Percentiles rank a stretch among this genome's conserved stretches.
These are phyloP conservation scores for Iguana delicatissima DNA, from an alignment of 2,797 vertebrate species.

Conservation along the genomic window DNA sequence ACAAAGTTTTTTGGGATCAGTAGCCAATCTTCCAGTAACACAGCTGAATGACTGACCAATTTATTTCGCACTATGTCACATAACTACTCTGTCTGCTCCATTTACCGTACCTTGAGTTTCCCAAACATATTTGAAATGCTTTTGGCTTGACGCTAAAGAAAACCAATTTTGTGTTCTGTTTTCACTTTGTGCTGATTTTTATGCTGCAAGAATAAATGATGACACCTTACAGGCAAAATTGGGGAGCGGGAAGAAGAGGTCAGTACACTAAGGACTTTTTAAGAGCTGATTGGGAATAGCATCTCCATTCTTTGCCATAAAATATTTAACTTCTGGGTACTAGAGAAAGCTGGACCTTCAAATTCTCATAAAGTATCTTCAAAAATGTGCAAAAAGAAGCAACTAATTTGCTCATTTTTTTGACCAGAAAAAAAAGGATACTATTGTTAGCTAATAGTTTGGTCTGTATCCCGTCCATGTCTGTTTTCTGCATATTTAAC, in stretches of 20 bases:
- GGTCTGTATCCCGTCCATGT: neutral
- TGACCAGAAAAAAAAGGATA: neutral
- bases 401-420: neutral
- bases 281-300: neutral
- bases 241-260: neutral
- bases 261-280: neutral
- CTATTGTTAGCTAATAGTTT: neutral
- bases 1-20: conserved; percentile 8
- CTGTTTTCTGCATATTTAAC: neutral
- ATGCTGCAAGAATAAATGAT: neutral
- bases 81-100: neutral
- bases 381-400: neutral
- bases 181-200: neutral
- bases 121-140: conserved; percentile 24
- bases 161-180: neutral
- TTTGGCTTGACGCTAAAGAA: neutral
- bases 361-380: neutral
- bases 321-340: neutral
- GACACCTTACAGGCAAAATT: neutral
- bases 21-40: conserved; percentile 35
- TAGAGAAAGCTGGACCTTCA: neutral
- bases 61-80: conserved; percentile 28
- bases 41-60: conserved; percentile 10
- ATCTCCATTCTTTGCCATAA: neutral
- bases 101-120: conserved; percentile 33